Conservation (phyloP, 2,797 vertebrate genomes). For the Myotis planiceps region DNA sequence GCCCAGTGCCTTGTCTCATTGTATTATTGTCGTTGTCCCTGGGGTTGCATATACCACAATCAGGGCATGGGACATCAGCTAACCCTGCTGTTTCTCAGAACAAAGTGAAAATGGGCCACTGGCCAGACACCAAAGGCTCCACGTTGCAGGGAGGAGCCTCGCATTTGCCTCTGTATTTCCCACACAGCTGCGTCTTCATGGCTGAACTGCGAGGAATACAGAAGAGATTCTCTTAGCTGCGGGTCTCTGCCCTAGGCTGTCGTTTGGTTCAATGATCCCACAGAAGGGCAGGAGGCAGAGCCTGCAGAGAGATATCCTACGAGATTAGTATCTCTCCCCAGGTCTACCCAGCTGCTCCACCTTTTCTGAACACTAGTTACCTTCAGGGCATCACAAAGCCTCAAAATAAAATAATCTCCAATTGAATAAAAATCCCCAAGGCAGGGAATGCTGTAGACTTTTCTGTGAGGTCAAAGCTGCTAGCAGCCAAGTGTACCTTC, state of each 20-base stretch:
- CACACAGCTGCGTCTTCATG: fast-evolving
- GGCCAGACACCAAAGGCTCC: background rate
- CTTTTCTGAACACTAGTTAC: background rate
- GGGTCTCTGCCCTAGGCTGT: background rate
- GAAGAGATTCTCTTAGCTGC: background rate
- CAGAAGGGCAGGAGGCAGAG: background rate
- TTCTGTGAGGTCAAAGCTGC: conserved; percentile 36
- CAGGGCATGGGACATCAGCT: background rate
- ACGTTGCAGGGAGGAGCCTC: background rate
- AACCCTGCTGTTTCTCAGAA: background rate
- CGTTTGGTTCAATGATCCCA: background rate
- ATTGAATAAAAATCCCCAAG: background rate
- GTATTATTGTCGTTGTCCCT: too few relatives aligned
- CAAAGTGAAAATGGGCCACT: background rate
- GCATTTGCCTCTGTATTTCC: background rate
- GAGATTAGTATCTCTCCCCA: background rate
- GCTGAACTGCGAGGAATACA: too few relatives aligned
- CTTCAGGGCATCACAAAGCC: background rate
- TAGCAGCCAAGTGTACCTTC: conserved; percentile 40
- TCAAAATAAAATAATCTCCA: background rate
- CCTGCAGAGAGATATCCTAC: background rate
- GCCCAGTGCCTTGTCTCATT: background rate
- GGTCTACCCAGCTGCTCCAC: background rate
- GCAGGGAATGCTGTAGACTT: conserved; percentile 15
- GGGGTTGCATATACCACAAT: background rate